Evolutionary conservation across 92 coral and sea anemone genomes (phyloP).

Genomic region (Phenganax marumi): DNA sequence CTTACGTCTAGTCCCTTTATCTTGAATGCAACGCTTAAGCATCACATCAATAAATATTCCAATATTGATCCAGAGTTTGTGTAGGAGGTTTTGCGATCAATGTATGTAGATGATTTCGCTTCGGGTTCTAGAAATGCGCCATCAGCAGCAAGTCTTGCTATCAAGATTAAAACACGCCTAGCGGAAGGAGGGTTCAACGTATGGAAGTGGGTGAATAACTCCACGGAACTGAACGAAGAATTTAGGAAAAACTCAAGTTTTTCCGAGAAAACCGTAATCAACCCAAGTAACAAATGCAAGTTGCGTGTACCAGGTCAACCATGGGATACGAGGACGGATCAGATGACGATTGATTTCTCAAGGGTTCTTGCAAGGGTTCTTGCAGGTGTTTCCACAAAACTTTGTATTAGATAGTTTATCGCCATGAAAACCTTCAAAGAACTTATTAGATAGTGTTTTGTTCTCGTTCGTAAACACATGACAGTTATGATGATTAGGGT

Average conservation of each 20-base stretch:
- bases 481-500: no score
- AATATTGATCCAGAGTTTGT: slow-evolving; percentile 18
- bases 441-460: no score
- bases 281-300: neutral
- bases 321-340: slow-evolving; percentile 28
- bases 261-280: neutral
- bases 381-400: no score
- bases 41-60: slow-evolving; percentile 1
- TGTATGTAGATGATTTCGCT: slow-evolving; percentile 18
- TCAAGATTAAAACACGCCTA: neutral
- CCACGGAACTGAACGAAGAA: slow-evolving; percentile 10
- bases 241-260: neutral
- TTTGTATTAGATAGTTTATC: no score
- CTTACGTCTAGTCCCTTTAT: slow-evolving; percentile 30
- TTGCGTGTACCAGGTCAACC: slow-evolving; percentile 33
- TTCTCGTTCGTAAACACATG: no score
- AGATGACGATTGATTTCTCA: slow-evolving; percentile 19
- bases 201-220: slow-evolving; percentile 20
- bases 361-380: neutral
- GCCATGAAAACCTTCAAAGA: no score
- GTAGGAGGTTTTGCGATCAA: slow-evolving; percentile 32
- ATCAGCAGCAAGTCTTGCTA: neutral
- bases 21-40: slow-evolving; percentile 14
- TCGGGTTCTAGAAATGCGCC: neutral
- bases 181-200: slow-evolving; percentile 22